phyloP scores from a whole-genome alignment of 2,113 vertebrate species.

The Pachycephala philippinensis region DNA sequence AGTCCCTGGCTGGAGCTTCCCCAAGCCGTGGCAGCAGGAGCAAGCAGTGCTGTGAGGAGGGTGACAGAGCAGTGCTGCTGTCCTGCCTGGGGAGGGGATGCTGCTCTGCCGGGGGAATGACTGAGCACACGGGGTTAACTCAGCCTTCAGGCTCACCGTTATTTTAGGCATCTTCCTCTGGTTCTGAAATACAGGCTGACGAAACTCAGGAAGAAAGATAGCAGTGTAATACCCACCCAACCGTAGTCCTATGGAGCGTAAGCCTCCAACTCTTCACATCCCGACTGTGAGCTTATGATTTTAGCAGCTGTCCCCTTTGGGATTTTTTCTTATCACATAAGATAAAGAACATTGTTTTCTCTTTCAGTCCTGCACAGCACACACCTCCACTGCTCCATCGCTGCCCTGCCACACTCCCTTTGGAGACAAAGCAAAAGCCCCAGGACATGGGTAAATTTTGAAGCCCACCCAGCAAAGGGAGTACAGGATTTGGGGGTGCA shows the following conservation, averaged over 20 bases:
- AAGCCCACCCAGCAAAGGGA: not conserved
- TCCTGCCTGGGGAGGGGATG: not conserved
- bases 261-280: not conserved
- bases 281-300: not conserved
- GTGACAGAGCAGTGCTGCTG: rapidly evolving
- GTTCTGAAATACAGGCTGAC: not conserved
- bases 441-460: not conserved
- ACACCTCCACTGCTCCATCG: not conserved
- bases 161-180: not conserved
- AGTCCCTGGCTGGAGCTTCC: not conserved
- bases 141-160: not conserved
- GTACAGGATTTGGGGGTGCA: not conserved
- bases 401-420: not conserved
- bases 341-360: not conserved
- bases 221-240: not conserved
- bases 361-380: not conserved
- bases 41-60: not conserved
- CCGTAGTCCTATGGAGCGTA: not conserved
- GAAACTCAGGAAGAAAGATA: not conserved
- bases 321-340: not conserved
- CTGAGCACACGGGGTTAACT: not conserved
- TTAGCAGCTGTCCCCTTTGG: not conserved
- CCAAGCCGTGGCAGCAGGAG: not conserved
- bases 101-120: rapidly evolving
- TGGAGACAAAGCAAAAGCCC: not conserved